Conservation (phyloP, 2,797 vertebrate species). For the Numenius phaeopus region DNA sequence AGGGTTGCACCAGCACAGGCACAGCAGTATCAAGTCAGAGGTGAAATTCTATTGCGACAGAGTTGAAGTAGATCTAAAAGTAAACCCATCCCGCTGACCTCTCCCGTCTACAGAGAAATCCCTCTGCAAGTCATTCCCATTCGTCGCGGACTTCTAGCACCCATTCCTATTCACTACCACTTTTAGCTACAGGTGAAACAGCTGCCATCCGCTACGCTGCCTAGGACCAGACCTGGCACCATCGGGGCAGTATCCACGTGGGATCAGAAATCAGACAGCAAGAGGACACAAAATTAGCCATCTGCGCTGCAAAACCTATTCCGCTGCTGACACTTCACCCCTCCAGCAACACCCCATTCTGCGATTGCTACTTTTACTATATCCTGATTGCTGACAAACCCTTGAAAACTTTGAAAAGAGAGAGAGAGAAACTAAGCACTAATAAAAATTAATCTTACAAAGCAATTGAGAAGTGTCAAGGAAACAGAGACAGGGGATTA, state of each 20-base stretch:
- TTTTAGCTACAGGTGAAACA: not conserved
- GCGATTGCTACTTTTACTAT: fast-evolving
- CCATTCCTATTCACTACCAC: not conserved
- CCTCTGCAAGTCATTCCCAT: not conserved
- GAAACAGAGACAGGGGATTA: not conserved
- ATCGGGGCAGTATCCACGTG: fast-evolving
- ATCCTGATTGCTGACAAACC: not conserved
- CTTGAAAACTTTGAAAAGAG: too few relatives aligned
- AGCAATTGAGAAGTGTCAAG: not conserved
- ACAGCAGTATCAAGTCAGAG: not conserved
- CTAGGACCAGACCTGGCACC: not conserved
- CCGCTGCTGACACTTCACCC: not conserved
- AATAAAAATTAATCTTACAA: not conserved
- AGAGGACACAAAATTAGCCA: not conserved
- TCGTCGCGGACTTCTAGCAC: not conserved
- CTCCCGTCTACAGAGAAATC: not conserved
- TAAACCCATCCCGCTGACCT: not conserved
- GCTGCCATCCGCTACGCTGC: not conserved
- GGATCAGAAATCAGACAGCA: not conserved
- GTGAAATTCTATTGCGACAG: not conserved
- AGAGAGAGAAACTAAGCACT: not conserved
- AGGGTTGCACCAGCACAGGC: not conserved
- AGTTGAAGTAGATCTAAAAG: not conserved
- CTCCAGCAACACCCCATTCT: not conserved
- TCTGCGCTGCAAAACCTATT: not conserved